Percentiles rank a stretch among this genome's conserved stretches.
phyloP scores from a whole-genome alignment of 1,140 invertebrate genomes.

The Plutomurus gul region DNA sequence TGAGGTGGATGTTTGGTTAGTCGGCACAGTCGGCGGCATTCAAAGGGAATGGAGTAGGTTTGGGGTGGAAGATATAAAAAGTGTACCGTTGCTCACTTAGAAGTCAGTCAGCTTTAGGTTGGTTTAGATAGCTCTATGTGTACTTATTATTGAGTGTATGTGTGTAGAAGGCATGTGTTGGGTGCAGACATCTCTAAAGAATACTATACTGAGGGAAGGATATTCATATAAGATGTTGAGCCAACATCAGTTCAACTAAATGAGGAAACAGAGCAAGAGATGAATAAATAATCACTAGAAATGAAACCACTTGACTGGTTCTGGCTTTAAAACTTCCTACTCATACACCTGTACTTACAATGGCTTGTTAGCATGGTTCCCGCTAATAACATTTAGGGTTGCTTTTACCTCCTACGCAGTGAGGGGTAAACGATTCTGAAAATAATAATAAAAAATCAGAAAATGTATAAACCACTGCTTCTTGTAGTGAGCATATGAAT shows the following conservation, averaged over 20 bases:
- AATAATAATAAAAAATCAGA: no score
- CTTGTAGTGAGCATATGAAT: no score
- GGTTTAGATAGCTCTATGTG: no score
- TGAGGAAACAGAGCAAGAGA: constrained; percentile 38
- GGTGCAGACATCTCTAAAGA: no score
- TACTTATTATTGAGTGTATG: no score
- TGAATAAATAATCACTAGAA: constrained; percentile 38
- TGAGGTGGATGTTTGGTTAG: no score
- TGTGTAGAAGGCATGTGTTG: no score
- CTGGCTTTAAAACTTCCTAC: constrained; percentile 17
- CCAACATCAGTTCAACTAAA: constrained; percentile 33
- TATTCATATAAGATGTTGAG: constrained; percentile 16
- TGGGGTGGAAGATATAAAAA: constrained; percentile 17
- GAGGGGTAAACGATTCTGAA: no score
- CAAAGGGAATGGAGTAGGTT: not conserved
- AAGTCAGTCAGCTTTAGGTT: not conserved
- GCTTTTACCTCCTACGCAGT: no score
- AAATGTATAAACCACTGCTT: no score
- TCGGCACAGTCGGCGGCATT: no score
- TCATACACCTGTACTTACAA: not conserved
- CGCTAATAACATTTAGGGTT: no score
- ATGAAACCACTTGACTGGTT: constrained; percentile 29
- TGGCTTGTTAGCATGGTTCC: not conserved
- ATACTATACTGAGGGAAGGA: not conserved
- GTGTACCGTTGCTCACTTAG: constrained; percentile 9